A percentile compares a stretch with the other conserved stretches of the same genome.
phyloP scores from a whole-genome alignment of 2,797 vertebrate species.

The Sebastes cheni region DNA sequence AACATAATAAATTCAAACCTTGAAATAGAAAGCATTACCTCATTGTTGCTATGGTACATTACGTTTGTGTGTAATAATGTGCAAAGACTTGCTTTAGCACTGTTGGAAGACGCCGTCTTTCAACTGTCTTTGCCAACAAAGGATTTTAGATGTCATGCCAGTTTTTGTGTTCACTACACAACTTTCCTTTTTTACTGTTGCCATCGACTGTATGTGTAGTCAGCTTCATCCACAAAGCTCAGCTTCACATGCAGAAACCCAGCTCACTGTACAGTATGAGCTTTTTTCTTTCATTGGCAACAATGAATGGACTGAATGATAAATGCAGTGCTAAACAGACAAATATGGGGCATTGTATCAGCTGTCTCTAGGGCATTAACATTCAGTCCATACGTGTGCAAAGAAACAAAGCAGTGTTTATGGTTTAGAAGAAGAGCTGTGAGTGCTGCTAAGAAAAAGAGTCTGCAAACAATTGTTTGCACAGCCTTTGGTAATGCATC shows the following conservation, averaged over 20 bases:
- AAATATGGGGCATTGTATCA: background rate
- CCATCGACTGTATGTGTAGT: slow-evolving; percentile 21
- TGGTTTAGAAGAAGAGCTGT: background rate
- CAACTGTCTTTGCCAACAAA: slow-evolving; percentile 16
- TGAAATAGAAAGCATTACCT: slow-evolving; percentile 9
- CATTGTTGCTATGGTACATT: slow-evolving; percentile 10
- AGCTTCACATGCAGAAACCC: background rate
- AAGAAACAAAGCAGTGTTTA: background rate
- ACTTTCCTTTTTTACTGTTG: slow-evolving; percentile 14
- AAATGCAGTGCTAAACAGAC: background rate
- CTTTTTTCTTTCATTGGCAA: background rate
- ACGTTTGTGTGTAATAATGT: slow-evolving; percentile 10
- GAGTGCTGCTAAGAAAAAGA: background rate
- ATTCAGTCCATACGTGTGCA: background rate
- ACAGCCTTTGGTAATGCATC: slow-evolving; percentile 15
- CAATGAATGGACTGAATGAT: background rate
- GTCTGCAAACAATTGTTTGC: slow-evolving; percentile 32
- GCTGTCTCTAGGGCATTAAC: background rate
- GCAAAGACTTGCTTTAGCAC: slow-evolving; percentile 18
- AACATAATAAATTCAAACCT: background rate
- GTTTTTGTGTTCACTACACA: slow-evolving; percentile 18
- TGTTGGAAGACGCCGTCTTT: slow-evolving; percentile 14
- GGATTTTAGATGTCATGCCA: slow-evolving; percentile 31
- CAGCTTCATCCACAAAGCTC: slow-evolving; percentile 1
- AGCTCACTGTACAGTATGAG: background rate